Base-by-base conservation (phyloP, 23 tunicate species). In the Styela clava region DNA sequence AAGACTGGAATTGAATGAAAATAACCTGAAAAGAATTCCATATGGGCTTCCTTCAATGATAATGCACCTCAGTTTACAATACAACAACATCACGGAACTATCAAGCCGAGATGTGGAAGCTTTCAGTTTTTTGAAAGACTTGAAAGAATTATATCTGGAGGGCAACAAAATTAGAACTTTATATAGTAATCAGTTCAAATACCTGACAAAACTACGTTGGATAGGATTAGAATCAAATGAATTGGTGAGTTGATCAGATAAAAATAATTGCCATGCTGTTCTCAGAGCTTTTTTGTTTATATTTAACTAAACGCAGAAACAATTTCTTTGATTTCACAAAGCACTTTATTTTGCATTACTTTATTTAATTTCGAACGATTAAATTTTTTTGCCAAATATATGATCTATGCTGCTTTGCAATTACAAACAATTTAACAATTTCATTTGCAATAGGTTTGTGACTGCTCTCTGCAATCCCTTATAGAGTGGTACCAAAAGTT, bases 141-240 rank as follows among this genome's bases (percentile, higher is more conserved):
- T 91, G 36, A 61, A 56, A 26, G 56, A 33, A 24, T 70, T 91
- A 26, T 76, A 71, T 33, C 56, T 91, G 52, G 76, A 90, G 16
- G 73, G 37, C 33, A 91, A 91, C 67, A 52, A 31, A 21, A 36
- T 76, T 18, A 76, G 44, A 52, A 76, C 81, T 21, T 9, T 76
- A 29, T 35, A 1, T 12, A 44, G 81, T 18, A 36, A 23, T 1
- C 64, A 76, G 0, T 44, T 76, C 29, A 51, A 76, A 0, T 0
- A 27, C 28, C 26, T 76, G 29, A 52, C 31, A 24, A 76, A 44
- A 37, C 65, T 76, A 16, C 1, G 24, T n/a, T 76, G 51, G 67
- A 25, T 76, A 76, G 81, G 65, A 36, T 56, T 76, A 1, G 81
- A 76, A 76, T 73, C 28, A 44, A 76, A 76, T 44, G 67, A 2